Evolutionary conservation across 2,797 vertebrate species (phyloP).

Genomic region (Erithacus rubecula): DNA sequence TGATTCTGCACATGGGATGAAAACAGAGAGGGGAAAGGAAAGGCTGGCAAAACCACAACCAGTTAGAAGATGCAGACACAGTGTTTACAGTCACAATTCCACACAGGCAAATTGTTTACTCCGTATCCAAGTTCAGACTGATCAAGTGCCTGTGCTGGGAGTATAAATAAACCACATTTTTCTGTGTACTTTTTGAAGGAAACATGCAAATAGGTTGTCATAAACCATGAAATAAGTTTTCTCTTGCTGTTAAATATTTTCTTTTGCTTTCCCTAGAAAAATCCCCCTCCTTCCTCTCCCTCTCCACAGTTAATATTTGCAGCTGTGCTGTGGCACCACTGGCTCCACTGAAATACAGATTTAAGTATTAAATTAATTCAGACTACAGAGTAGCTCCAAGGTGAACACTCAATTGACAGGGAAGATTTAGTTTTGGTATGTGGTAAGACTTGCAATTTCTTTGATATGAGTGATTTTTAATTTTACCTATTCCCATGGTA

Average conservation of each 20-base stretch:
- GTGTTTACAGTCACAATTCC: conserved; percentile 37
- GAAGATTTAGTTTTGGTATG: neutral
- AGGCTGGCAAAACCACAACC: neutral
- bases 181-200: conserved; percentile 4
- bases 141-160: neutral
- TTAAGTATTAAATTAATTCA: neutral
- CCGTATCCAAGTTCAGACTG: neutral
- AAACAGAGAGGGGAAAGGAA: neutral
- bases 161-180: neutral
- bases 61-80: neutral
- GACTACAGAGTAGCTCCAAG: neutral
- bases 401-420: neutral
- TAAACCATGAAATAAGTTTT: neutral
- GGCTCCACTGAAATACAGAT: neutral
- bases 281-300: neutral
- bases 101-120: neutral
- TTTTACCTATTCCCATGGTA: neutral
- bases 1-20: neutral
- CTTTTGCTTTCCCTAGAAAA: neutral
- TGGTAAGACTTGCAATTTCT: neutral
- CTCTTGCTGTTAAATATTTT: conserved; percentile 3
- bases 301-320: neutral
- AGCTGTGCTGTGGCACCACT: neutral
- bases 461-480: neutral
- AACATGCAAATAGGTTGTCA: conserved; percentile 15